Percentiles rank a stretch among this genome's conserved stretches.
Conservation (phyloP, 2,888 invertebrate species). For the Gandaritis pyraliata region DNA sequence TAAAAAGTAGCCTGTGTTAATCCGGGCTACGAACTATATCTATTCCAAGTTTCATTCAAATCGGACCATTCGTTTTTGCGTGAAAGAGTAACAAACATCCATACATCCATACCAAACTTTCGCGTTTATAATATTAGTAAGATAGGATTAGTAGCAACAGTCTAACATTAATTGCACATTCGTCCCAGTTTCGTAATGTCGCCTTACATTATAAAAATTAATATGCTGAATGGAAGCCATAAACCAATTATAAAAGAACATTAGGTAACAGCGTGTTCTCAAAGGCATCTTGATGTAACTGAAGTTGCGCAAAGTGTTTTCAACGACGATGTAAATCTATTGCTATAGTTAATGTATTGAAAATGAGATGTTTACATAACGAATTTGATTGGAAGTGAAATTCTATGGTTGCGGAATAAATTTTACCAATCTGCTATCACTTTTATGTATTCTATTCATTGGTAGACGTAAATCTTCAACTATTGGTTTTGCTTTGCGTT, state of each 20-base stretch:
- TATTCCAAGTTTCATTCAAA: no score
- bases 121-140: slow-evolving; percentile 13
- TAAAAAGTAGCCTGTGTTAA: no score
- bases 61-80: no score
- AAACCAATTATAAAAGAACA: slow-evolving; percentile 59
- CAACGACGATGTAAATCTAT: slow-evolving; percentile 44
- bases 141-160: slow-evolving; percentile 36
- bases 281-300: slow-evolving; percentile 62
- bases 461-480: slow-evolving; percentile 4
- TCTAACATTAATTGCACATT: slow-evolving; percentile 41
- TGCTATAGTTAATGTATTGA: slow-evolving; percentile 32
- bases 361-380: slow-evolving; percentile 34
- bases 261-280: slow-evolving; percentile 68
- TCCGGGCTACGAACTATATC: no score
- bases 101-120: no score
- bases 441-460: slow-evolving; percentile 1
- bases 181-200: slow-evolving; percentile 50
- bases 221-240: slow-evolving; percentile 55
- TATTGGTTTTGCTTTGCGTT: neutral
- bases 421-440: slow-evolving; percentile 11
- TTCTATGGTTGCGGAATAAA: slow-evolving; percentile 24
- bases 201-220: slow-evolving; percentile 49
- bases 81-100: no score
- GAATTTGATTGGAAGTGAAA: slow-evolving; percentile 26
- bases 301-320: slow-evolving; percentile 58